Percentiles rank a stretch among this genome's conserved stretches.
Evolutionary conservation across 2,888 invertebrate genomes (phyloP).

Genomic region (Tinea trinotella): DNA sequence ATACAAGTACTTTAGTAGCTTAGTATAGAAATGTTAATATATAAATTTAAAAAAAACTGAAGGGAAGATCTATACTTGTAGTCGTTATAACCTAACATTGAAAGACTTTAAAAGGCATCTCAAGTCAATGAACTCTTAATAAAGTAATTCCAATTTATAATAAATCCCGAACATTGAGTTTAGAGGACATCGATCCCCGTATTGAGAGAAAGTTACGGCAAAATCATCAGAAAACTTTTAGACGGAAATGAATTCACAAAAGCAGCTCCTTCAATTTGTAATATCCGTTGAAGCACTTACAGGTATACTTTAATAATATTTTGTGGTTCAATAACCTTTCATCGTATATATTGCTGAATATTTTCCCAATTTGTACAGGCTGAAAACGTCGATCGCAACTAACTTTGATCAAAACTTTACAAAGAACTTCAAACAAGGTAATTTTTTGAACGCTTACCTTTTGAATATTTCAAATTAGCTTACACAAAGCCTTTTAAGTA

Average conservation of each 20-base stretch:
- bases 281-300: constrained; percentile 6
- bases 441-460: background rate
- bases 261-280: constrained; percentile 3
- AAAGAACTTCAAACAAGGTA: background rate
- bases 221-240: background rate
- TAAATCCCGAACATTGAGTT: constrained; percentile 3
- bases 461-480: background rate
- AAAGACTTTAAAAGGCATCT: background rate
- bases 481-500: background rate
- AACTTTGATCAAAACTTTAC: background rate
- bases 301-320: constrained; percentile 3
- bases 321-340: background rate
- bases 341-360: background rate
- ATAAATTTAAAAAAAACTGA: too few relatives aligned
- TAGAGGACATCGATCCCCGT: background rate
- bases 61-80: too few relatives aligned
- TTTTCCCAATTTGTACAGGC: background rate
- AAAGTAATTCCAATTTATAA: background rate
- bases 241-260: constrained; percentile 2
- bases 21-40: too few relatives aligned
- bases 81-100: background rate
- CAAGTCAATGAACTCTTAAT: background rate
- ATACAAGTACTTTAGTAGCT: too few relatives aligned
- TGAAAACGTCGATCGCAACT: background rate
- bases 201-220: background rate